Evolutionary conservation across 2,888 invertebrate species (phyloP).

Genomic region (Rhagophthalmus giganteus): DNA sequence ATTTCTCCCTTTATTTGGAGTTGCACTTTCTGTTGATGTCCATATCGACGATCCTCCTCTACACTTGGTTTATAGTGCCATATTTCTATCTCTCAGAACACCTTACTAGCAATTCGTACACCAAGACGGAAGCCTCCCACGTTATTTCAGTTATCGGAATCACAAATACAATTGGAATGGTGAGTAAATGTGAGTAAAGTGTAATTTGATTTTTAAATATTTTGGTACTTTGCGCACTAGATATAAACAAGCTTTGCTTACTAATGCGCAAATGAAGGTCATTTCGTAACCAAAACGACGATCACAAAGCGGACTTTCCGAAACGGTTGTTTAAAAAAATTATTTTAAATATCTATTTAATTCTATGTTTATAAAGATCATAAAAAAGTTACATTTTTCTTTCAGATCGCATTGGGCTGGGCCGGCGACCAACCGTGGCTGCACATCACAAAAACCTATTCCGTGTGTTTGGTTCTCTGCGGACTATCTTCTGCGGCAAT

Average conservation of each 20-base stretch:
- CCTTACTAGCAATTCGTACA: constrained; percentile 67
- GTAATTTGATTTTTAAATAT: too few relatives aligned
- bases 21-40: constrained; percentile 80
- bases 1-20: constrained; percentile 77
- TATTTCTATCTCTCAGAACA: constrained; percentile 92
- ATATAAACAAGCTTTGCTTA: too few relatives aligned
- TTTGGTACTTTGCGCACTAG: too few relatives aligned
- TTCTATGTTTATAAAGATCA: too few relatives aligned
- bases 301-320: too few relatives aligned
- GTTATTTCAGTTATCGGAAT: constrained; percentile 86
- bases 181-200: constrained; percentile 56
- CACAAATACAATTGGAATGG: constrained; percentile 89
- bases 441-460: constrained; percentile 81
- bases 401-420: constrained; percentile 79
- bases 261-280: too few relatives aligned
- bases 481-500: constrained; percentile 66
- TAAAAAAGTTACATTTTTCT: too few relatives aligned
- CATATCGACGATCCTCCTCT: constrained; percentile 83
- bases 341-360: too few relatives aligned
- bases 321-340: too few relatives aligned
- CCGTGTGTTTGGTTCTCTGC: constrained; percentile 72
- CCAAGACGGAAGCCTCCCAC: constrained; percentile 73
- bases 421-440: constrained; percentile 85
- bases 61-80: constrained; percentile 93
- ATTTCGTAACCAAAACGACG: too few relatives aligned